Evolutionary conservation across 2,113 vertebrate species (phyloP).

Genomic region (Campylomormyrus tamandua): DNA sequence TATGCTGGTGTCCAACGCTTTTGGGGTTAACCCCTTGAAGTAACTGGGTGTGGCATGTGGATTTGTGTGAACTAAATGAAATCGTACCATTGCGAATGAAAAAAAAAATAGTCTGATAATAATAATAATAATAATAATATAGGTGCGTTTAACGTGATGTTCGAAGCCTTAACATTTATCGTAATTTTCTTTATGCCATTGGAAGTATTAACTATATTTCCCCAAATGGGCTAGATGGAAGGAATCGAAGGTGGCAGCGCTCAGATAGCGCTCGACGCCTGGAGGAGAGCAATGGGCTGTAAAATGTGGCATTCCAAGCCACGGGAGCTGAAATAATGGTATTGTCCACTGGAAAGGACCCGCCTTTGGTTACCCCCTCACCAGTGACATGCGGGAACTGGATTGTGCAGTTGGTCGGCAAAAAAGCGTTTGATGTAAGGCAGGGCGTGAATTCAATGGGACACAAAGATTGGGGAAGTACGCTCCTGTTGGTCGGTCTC

Average conservation of each 20-base stretch:
- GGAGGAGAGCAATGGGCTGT: slow-evolving; percentile 76
- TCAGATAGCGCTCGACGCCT: slow-evolving; percentile 70
- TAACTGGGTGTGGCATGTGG: slow-evolving; percentile 1
- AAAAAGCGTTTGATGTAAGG: slow-evolving; percentile 80
- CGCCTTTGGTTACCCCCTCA: slow-evolving; percentile 65
- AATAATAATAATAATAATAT: not conserved
- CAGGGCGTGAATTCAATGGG: slow-evolving; percentile 71
- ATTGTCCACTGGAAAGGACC: slow-evolving; percentile 84
- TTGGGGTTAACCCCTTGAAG: not conserved
- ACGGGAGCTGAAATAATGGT: slow-evolving; percentile 95
- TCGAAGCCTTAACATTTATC: not conserved
- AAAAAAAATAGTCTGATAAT: not conserved
- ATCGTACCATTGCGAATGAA: not conserved
- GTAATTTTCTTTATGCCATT: not conserved
- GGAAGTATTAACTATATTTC: not conserved
- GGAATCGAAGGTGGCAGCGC: slow-evolving; percentile 49
- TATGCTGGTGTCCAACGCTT: not conserved
- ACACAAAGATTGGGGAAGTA: slow-evolving; percentile 55
- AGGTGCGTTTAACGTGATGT: not conserved
- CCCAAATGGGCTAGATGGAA: slow-evolving; percentile 32
- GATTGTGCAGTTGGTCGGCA: slow-evolving; percentile 79
- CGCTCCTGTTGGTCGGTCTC: slow-evolving; percentile 44
- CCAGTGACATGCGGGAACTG: slow-evolving; percentile 66
- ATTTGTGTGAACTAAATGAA: not conserved
- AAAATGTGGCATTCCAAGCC: slow-evolving; percentile 93